phyloP scores from a whole-genome alignment of 92 coral and sea anemone genomes.

The Paramuricea clavata region DNA sequence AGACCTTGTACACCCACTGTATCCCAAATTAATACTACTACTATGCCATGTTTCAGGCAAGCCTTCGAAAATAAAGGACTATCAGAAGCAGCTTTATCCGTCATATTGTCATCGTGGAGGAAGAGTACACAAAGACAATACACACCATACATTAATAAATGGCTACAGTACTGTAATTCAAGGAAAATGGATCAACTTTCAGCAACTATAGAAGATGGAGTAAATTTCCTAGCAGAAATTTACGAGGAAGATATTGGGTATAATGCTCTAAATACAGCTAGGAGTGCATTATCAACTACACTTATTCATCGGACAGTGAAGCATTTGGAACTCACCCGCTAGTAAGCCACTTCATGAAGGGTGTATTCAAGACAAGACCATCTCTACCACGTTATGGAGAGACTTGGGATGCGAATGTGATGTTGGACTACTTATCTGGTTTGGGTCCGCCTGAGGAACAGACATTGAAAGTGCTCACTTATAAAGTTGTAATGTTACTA shows the following conservation, averaged over 20 bases:
- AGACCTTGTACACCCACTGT: conserved; percentile 63
- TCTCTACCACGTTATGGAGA: too few relatives aligned
- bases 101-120: conserved; percentile 44
- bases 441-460: too few relatives aligned
- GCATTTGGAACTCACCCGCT: too few relatives aligned
- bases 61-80: conserved; percentile 48
- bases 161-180: conserved; percentile 54
- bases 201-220: conserved; percentile 45
- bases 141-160: conserved; percentile 43
- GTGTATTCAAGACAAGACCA: too few relatives aligned
- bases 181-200: conserved; percentile 50
- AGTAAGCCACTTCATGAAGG: too few relatives aligned
- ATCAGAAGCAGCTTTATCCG: conserved; percentile 36
- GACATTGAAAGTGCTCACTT: too few relatives aligned
- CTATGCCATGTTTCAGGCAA: conserved; percentile 61
- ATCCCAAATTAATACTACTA: conserved; percentile 37
- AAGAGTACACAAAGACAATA: conserved; percentile 55
- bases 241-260: neutral
- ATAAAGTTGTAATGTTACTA: too few relatives aligned
- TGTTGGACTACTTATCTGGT: too few relatives aligned
- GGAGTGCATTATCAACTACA: neutral
- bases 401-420: too few relatives aligned
- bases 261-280: neutral
- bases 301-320: too few relatives aligned
- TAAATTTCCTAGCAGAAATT: neutral